Evolutionary conservation across 2,888 invertebrate species (phyloP), one percentile per base, ranked within the genome.

Genomic region (Unio pictorum): DNA sequence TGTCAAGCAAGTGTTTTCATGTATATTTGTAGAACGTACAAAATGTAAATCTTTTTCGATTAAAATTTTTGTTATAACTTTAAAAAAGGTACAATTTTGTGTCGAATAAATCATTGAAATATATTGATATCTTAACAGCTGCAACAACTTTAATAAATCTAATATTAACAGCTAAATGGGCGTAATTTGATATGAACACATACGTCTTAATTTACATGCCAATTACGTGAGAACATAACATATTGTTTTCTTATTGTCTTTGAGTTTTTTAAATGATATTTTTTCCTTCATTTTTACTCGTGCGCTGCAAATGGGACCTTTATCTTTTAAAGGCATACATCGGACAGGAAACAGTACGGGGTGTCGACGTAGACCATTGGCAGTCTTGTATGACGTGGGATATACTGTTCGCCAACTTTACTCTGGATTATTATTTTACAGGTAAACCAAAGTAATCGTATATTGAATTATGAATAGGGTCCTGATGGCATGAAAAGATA

Each of bases 371-470:
- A 20, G 76, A 81, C 60, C 77, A 75, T 30, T 83, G 81, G 81
- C 74, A 75, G 18, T 68, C 78, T 20, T 83, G 81, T 71, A 66
- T 80, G 62, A 67, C 64, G 60, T 83, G 83, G 83, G 56, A 58
- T 5, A 6, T 59, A 15, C 54, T 67, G 1, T 72, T 72, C 34
- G 73, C 77, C 20, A 80, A 74, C 15, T 81, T 81, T 62, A 77
- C 72, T 5, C 62, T 81, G 17, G 79, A 81, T 66, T 83, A 81
- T 61, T 83, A 79, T 60, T 81, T 81, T 57, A 74, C 83, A n/a
- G 71, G 79, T 76, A 73, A 30, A 55, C 26, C 54, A n/a, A 54
- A 17, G 55, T 63, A 57, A 65, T 56, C 54, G 17, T n/a, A 65
- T 18, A 55, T 57, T 23, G 17, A 18, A n/a, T 65, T 20, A 58